Base-by-base conservation (phyloP, 2,113 vertebrate genomes). In the Promerops cafer region DNA sequence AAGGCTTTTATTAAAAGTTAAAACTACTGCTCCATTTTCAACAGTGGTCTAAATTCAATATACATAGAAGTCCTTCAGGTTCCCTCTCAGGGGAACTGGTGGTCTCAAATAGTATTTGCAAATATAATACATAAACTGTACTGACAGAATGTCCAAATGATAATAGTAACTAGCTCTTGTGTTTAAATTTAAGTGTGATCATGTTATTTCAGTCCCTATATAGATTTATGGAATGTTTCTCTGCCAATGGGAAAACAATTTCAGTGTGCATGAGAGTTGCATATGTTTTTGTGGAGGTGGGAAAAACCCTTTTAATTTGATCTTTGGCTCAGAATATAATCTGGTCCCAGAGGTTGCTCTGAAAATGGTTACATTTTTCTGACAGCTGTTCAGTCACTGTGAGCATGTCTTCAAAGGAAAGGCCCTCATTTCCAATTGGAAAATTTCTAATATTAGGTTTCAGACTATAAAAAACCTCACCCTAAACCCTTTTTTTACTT, bases 391-490 rank as follows among this genome's bases (percentile, higher is more conserved):
- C 59, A 39, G 60, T 83, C 45, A 31, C 60, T 14, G 3, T 60
- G 81, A 92, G 77, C 37, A 69, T 21, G 69, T 77, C 93, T 94
- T 93, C 44, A 61, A 69, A 68, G 52, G 33, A 91, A 89, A 94
- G 31, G 31, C 71, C 28, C 18, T 52, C 30, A 27, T 90, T 97
- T 94, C 81, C 89, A 89, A 39, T 14, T 69, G 84, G 81, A 45
- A 95, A 74, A 74, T 95, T 96, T 94, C 95, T 97, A 93, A 96
- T 95, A 94, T 93, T 95, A 96, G 50, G 28, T 78, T 87, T 77
- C 82, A 81, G 64, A 72, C 82, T 87, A 60, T 94, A 90, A 97
- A 95, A 85, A 85, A 9, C 4, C 14, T 87, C 30, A 54, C 60
- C 60, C 40, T 16, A 70, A 82, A 37, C 61, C 63, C 10, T 45